phyloP scores from a whole-genome alignment of 2,888 invertebrate genomes.

The Orthosia gothica region DNA sequence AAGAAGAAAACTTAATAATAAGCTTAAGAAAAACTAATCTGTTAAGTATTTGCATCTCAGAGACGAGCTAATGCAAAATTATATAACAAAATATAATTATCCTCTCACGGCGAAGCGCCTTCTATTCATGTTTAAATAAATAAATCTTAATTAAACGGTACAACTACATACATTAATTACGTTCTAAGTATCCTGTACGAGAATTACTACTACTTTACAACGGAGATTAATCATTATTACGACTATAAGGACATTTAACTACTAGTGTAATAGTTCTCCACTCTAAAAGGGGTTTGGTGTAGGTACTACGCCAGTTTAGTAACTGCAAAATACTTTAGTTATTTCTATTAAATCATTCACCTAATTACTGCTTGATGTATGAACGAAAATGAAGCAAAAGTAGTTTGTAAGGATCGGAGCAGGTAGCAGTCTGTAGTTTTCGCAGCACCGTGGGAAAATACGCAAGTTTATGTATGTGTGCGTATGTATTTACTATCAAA shows the following conservation, averaged over 20 bases:
- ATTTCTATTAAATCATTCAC: no score
- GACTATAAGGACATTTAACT: background rate
- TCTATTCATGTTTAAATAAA: background rate
- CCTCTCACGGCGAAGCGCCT: background rate
- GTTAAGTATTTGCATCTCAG: background rate
- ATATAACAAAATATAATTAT: constrained; percentile 2
- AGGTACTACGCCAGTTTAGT: background rate
- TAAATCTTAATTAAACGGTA: background rate
- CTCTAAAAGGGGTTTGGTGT: background rate
- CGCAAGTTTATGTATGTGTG: no score
- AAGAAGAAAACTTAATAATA: no score
- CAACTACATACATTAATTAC: background rate
- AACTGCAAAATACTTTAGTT: background rate
- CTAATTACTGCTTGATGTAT: no score
- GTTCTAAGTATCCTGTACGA: constrained; percentile 4
- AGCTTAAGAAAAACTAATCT: no score
- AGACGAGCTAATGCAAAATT: background rate
- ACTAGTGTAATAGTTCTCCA: background rate
- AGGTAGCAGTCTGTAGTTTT: no score
- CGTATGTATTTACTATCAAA: no score
- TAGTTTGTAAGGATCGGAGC: no score
- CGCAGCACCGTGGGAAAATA: no score
- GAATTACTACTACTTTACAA: background rate
- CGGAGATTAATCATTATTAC: constrained; percentile 4
- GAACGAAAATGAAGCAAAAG: no score